Evolutionary conservation across 1,140 invertebrate species (phyloP), one percentile per base, ranked within the genome.

Genomic region (Bilobella aurantiaca): DNA sequence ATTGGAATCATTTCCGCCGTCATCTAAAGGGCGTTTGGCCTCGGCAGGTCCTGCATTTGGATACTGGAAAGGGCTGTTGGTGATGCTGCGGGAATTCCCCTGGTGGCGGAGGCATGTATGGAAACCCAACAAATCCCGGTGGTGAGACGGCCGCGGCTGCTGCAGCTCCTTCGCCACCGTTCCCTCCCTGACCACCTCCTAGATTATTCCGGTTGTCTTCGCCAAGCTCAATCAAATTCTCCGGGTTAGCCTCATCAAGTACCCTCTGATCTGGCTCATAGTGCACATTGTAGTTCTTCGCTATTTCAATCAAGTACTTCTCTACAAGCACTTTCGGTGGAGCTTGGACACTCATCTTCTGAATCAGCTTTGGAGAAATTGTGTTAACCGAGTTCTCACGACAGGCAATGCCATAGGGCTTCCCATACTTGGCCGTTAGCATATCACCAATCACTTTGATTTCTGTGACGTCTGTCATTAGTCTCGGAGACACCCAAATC

Each of bases 251-350:
- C 70, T 91, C 88, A 65, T 85, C 82, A 88, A 96, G 91, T 14
- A 93, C 76, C 79, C 90, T 87, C 69, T 90, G 88, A 84, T 97
- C 93, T 21, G 95, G 92, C 70, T 90, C 88, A 77, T 96, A 98
- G 56, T 87, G 83, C 56, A 97, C 84, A 77, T 93, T 89, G 74
- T 93, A 95, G 77, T 90, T 93, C 75, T 92, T 96, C 2, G 96
- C 93, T 72, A 99, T 99, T 80, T 98, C 96, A 73, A 94, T 88
- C 25, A 94, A 77, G 79, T 95, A 97, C 74, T 91, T 93, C 77
- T 99, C 97, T 53, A 99, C 90, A 12, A 99, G 80, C 62, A 97
- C 79, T 77, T 96, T 98, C 0, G 94, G 92, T 1, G 97, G 97
- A 47, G 93, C 93, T 74, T 97, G 93, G 1, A 99, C 87, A 42